phyloP scores from a whole-genome alignment of 2,888 invertebrate species.

The Girardia tigrina region DNA sequence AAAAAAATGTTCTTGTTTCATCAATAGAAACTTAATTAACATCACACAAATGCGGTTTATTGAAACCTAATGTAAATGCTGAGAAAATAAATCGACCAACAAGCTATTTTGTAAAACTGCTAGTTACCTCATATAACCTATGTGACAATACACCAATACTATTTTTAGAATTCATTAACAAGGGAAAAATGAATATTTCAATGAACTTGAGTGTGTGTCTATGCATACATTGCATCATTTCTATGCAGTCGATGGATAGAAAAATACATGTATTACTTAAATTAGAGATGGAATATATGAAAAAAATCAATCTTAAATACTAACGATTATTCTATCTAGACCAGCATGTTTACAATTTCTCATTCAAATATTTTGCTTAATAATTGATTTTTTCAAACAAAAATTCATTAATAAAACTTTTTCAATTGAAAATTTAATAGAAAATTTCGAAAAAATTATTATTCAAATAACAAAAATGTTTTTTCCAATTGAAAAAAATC shows the following conservation, averaged over 20 bases:
- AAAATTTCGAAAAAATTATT: not conserved
- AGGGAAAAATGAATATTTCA: not conserved
- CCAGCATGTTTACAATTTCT: conserved; percentile 18
- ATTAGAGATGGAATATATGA: not conserved
- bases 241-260: not conserved
- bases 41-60: not conserved
- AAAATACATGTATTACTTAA: conserved; percentile 15
- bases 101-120: not conserved
- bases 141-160: not conserved
- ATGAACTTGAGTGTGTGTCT: not conserved
- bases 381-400: not conserved
- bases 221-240: conserved; percentile 18
- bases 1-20: not conserved
- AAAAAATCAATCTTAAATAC: conserved; percentile 18
- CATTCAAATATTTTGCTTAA: conserved; percentile 20
- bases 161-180: not conserved
- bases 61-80: not conserved
- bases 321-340: conserved; percentile 13
- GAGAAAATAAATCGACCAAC: not conserved
- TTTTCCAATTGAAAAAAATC: not conserved
- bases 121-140: not conserved
- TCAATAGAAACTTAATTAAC: not conserved
- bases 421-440: not conserved
- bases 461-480: not conserved
- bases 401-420: too few relatives aligned